Base-by-base conservation (phyloP, 1,140 invertebrate species). In the Hyles vespertilio region DNA sequence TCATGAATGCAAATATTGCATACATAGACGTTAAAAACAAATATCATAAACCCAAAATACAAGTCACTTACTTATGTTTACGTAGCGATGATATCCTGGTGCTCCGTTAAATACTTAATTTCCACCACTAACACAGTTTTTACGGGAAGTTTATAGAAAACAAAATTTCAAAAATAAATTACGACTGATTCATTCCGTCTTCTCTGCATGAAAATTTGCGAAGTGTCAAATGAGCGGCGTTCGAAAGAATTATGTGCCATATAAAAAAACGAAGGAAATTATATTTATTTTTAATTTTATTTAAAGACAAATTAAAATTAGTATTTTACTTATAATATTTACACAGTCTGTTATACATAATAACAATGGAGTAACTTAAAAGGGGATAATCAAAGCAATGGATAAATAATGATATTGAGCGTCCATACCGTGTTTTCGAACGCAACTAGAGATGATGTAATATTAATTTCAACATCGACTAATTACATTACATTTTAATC, bases 151-250 rank as follows among this genome's bases (percentile, higher is more conserved):
- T 61, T 56, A 51, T 40, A 56, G 32, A 5, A 58, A 63, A 63
- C 56, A 40, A 58, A 58, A 58, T 47, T n/a, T 50, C 50, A 63
- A 53, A 63, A 63, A 58, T 57, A 53, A 47, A 63, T 63, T 63
- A 63, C 61, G 61, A 58, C 61, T 63, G 46, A 63, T 63, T 58
- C 61, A 58, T 58, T 63, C 56, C 61, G 44, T 45, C 34, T 57
- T 57, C 43, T 10, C 7, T 43, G 61, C 51, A 63, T 48, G 45
- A 58, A 58, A 63, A 63, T 54, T 58, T 54, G 36, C 32, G 46
- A 63, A 57, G 47, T 56, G 55, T 57, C 60, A 61, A 61, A 57
- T 33, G 10, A 8, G 34, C 3, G 12, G 48, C 48, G 48, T 50
- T 50, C 48, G 11, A 5, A 40, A 40, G 0, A 5, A 40, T 40